These are phyloP conservation scores for Petrocephalus zakoni DNA, from an alignment of 2,113 vertebrate species.

Conservation along the genomic window DNA sequence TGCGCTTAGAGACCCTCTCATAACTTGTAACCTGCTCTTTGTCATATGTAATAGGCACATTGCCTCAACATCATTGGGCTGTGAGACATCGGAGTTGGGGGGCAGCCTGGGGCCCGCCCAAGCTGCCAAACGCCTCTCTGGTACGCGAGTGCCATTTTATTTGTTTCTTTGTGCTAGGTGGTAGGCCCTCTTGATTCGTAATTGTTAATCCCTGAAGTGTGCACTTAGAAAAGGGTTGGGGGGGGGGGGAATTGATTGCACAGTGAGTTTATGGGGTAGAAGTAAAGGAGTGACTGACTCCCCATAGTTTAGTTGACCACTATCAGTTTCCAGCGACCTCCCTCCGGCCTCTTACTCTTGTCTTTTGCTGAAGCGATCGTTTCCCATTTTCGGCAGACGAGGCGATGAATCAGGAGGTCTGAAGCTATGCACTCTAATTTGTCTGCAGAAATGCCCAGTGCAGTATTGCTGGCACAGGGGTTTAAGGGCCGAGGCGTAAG, in stretches of 20 bases:
- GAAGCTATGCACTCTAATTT: neutral
- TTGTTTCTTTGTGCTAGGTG: neutral
- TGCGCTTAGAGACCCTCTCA: neutral
- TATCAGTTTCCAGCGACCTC: neutral
- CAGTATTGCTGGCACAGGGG: neutral
- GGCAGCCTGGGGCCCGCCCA: neutral
- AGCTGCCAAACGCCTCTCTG: neutral
- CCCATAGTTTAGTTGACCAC: neutral
- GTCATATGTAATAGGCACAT: neutral
- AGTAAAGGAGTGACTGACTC: neutral
- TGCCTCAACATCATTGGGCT: neutral
- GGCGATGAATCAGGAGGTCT: constrained; percentile 14
- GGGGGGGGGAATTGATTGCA: neutral
- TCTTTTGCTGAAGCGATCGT: neutral
- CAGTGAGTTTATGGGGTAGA: neutral
- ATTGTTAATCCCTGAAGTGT: constrained; percentile 9
- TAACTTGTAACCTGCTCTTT: neutral
- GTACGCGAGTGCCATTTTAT: neutral
- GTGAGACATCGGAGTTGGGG: neutral
- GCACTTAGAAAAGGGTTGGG: neutral
- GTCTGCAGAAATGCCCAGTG: neutral
- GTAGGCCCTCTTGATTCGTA: neutral
- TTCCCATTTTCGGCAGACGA: neutral
- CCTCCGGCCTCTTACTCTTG: no score
- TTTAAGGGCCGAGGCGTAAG: neutral